Evolutionary conservation across 2,797 vertebrate genomes (phyloP), one percentile per base, ranked within the genome.

Genomic region (Lindbergichthys nudifrons): DNA sequence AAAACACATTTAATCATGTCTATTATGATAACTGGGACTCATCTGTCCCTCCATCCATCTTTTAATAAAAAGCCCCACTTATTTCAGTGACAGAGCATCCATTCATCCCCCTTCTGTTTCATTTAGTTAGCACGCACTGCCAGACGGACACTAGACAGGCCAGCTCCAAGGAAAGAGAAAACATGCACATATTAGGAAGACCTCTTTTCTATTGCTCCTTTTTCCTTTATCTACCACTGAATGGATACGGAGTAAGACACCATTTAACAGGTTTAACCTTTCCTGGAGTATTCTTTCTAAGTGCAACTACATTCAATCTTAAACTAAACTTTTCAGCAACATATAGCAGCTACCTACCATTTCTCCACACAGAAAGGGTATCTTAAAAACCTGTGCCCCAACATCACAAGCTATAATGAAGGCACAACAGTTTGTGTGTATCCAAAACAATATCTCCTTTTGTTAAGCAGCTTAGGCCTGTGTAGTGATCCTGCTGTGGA

Each of bases 401-500:
- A 39, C 73, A 48, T 66, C 23, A 71, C 11, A 60, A 53, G 42
- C 46, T 70, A 56, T 36, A 43, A 84, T 73, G 72, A 57, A 65
- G 72, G 80, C 67, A 75, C 62, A 80, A 80, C 60, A 83, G 79
- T 91, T 83, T 80, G 75, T 82, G 78, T 72, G 75, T 82, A 78
- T 72, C 76, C 62, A 89, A 84, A 89, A 87, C 84, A 82, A 62
- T 68, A 71, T 39, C 43, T 51, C 36, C 76, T 75, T 80, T 79
- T 85, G 81, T 76, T 81, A 70, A 87, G 71, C 78, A 67, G 82
- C 73, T 88, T 77, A 86, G 70, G 45, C 39, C 68, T 67, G 47
- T 72, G 73, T 64, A 6, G 58, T 64, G 80, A 81, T 76, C 47
- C 65, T 56, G 43, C 54, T 65, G 71, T 75, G 69, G 73, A 79